A percentile compares a stretch with the other conserved stretches of the same genome.
Conservation (phyloP, 1,140 invertebrate genomes). For the Penaeus vannamei region DNA sequence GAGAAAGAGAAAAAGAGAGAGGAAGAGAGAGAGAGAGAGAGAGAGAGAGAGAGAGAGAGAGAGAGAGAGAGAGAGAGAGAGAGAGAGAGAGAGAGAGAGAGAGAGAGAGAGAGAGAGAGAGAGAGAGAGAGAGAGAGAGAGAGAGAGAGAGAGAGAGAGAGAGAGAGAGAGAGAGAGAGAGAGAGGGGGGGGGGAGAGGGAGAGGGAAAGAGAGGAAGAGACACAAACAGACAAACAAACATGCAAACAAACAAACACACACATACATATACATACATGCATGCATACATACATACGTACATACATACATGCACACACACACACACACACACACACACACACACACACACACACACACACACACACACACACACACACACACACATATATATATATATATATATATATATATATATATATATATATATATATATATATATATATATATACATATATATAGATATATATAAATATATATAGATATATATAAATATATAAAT, state of each 20-base stretch:
- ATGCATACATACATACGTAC: no score
- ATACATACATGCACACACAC: background rate
- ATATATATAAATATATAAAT: background rate
- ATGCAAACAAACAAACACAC: background rate
- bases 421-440: background rate
- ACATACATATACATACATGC: background rate
- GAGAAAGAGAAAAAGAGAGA: no score
- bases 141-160: no score
- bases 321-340: background rate
- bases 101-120: no score
- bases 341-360: background rate
- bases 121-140: no score
- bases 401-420: background rate
- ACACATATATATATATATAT: background rate
- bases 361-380: background rate
- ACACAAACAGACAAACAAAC: no score
- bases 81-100: no score
- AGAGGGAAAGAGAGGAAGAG: background rate
- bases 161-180: slow-evolving; percentile 12
- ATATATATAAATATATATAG: no score
- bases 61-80: no score
- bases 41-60: no score
- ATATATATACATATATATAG: background rate
- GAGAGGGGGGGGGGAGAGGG: background rate
- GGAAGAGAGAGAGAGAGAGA: no score